Evolutionary conservation across 2,888 invertebrate genomes (phyloP).

Genomic region (Sesia bembeciformis): DNA sequence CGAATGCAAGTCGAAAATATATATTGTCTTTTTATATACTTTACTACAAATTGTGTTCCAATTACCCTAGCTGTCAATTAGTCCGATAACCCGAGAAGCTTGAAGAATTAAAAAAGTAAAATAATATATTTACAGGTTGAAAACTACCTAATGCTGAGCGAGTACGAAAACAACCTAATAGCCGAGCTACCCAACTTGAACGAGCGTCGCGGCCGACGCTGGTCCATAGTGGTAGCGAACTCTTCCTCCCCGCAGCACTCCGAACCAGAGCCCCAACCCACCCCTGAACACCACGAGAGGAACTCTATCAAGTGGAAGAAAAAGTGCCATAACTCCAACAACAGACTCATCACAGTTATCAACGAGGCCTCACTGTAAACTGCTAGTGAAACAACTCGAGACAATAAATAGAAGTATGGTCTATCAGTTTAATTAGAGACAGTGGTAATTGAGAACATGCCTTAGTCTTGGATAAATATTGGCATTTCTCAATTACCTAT

Average conservation of each 20-base stretch:
- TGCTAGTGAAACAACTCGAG: conserved; percentile 45
- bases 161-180: conserved; percentile 88
- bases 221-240: conserved; percentile 78
- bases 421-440: too few relatives aligned
- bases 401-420: conserved; percentile 50
- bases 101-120: neutral
- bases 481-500: neutral
- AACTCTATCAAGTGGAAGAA: conserved; percentile 62
- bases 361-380: conserved; percentile 80
- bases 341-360: conserved; percentile 84
- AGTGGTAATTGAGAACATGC: neutral
- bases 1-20: too few relatives aligned
- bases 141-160: conserved; percentile 89
- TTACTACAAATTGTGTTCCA: too few relatives aligned
- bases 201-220: conserved; percentile 81
- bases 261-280: conserved; percentile 38
- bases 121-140: conserved; percentile 74
- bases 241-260: conserved; percentile 35
- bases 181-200: conserved; percentile 84
- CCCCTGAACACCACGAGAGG: conserved; percentile 47
- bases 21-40: too few relatives aligned
- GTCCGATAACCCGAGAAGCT: too few relatives aligned
- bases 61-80: too few relatives aligned
- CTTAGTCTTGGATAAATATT: neutral
- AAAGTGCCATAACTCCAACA: conserved; percentile 72